Base-by-base conservation (phyloP, 2,797 vertebrate genomes). In the Astyanax mexicanus region DNA sequence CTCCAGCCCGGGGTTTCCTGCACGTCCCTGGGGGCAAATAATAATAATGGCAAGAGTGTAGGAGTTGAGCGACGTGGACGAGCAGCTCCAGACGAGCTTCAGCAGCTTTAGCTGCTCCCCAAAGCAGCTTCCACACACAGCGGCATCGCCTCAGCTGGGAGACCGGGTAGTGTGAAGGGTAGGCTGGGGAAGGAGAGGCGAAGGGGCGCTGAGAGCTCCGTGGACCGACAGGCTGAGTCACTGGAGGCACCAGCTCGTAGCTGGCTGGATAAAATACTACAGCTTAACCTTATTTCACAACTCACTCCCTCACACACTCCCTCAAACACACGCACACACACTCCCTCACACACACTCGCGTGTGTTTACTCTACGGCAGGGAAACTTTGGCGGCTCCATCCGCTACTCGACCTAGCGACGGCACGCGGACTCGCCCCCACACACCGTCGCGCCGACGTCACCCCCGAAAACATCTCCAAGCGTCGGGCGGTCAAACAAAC, bases 321-420 rank as follows among this genome's bases (percentile, higher is more conserved):
- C 38, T 8, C 61, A 5, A 37, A 25, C 37, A 12, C 21, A 64
- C 10, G 13, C 60, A 12, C 10, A 13, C 60, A 21, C 60, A 13
- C 60, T 4, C 37, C 25, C 38, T 17, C 67, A 6, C 49, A 37
- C 68, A 54, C 54, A 21, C 52, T 29, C 80, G 42, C 77, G 61
- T 23, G 35, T 70, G 62, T 77, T 70, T 70, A 58, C 74, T 69
- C 70, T 62, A 76, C 78, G 47, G 55, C 12, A 62, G 58, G 27
- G 57, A 83, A 85, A 83, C 81, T 83, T 83, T 81, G 72, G 29
- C 72, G 51, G 72, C 62, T 58, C 72, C 54, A 35, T 76, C 72
- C 76, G 72, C 45, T 47, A 74, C 54, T 74, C 67, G 77, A 60
- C 65, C 73, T 52, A 45, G 74, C 42, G 40, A 29, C 60, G 17